Percentiles rank a stretch among this genome's conserved stretches.
Evolutionary conservation across 2,113 vertebrate species (phyloP).

Genomic region (Delphinapterus leucas): DNA sequence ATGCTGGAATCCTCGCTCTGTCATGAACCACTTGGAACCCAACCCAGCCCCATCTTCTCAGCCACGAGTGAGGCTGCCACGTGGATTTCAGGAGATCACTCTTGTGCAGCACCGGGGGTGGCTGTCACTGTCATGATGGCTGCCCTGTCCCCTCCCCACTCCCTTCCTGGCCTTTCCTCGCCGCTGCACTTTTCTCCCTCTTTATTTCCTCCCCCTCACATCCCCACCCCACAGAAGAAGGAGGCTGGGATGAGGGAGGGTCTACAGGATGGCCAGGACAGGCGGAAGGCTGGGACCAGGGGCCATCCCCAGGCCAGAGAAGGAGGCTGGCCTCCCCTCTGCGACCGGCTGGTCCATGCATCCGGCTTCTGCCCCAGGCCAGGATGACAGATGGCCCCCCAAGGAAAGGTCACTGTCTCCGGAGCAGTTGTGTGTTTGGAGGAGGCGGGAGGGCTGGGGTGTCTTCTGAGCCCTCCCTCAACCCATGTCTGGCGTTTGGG

Average conservation of each 20-base stretch:
- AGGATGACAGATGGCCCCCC: constrained; percentile 63
- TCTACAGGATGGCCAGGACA: background rate
- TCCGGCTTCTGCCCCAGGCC: constrained; percentile 1
- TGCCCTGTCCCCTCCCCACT: background rate
- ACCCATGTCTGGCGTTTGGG: constrained; percentile 10
- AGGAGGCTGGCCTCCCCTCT: background rate
- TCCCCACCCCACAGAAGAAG: accelerated
- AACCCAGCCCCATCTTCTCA: accelerated
- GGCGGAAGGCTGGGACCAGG: background rate
- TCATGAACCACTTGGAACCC: background rate
- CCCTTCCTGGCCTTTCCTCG: background rate
- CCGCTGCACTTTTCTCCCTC: background rate
- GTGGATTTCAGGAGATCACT: accelerated
- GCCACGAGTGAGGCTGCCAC: accelerated
- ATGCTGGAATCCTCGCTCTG: background rate
- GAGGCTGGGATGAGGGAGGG: background rate
- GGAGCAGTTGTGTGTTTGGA: constrained; percentile 2
- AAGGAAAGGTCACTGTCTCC: constrained; percentile 42
- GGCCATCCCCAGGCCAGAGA: background rate
- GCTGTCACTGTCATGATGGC: background rate
- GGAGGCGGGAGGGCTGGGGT: background rate
- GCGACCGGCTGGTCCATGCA: background rate
- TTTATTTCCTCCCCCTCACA: too few species aligned
- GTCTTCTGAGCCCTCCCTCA: background rate
- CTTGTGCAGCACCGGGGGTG: accelerated